Evolutionary conservation across 2,113 vertebrate genomes (phyloP).

Genomic region (Erythrocercus mccallii): DNA sequence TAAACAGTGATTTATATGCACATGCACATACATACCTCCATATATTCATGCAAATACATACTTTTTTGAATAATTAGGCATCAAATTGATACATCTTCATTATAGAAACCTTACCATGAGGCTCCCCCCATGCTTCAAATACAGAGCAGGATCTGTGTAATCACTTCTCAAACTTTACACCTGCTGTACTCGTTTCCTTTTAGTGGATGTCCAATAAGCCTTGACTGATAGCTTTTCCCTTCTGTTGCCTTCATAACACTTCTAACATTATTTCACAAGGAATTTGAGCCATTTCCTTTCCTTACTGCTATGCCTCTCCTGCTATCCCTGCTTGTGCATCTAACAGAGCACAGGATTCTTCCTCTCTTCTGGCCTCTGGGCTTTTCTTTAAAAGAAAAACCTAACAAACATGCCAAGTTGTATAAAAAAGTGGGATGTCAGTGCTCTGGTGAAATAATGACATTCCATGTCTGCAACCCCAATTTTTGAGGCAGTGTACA

Average conservation of each 20-base stretch:
- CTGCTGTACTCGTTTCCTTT: neutral
- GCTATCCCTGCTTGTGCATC: neutral
- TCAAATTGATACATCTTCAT: neutral
- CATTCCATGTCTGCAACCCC: slow-evolving; percentile 10
- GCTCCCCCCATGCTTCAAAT: neutral
- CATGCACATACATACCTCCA: neutral
- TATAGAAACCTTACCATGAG: neutral
- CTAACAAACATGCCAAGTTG: slow-evolving; percentile 68
- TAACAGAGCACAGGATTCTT: neutral
- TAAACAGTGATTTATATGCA: neutral
- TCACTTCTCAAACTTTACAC: neutral
- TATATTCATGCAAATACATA: neutral
- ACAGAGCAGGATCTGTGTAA: neutral
- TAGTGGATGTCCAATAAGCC: neutral
- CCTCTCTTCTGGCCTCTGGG: slow-evolving; percentile 56
- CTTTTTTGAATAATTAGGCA: neutral
- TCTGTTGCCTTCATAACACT: neutral
- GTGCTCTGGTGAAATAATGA: slow-evolving; percentile 21
- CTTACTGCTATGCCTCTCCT: neutral
- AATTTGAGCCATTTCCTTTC: slow-evolving; percentile 27
- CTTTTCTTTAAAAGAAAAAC: slow-evolving; percentile 62
- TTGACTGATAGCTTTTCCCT: slow-evolving; percentile 23
- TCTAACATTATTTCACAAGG: neutral
- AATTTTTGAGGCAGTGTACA: slow-evolving; percentile 39
- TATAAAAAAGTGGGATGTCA: slow-evolving; percentile 59